These are phyloP conservation scores for Bibio marci DNA, from an alignment of 2,888 invertebrate genomes.

Conservation along the genomic window DNA sequence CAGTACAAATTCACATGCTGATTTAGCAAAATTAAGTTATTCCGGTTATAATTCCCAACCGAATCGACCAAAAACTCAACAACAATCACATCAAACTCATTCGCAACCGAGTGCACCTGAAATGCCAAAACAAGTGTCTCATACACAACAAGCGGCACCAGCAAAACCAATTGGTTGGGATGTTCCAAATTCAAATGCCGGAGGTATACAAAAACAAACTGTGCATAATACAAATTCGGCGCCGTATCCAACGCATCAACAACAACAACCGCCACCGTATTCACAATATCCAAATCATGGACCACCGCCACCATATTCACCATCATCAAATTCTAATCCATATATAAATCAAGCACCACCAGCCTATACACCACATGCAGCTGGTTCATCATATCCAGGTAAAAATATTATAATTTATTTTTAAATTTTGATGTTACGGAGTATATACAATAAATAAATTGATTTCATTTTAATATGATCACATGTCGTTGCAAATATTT, in stretches of 20 bases:
- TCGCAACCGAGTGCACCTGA: constrained; percentile 11
- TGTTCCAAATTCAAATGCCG: constrained; percentile 15
- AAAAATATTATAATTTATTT: neutral
- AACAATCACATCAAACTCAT: neutral
- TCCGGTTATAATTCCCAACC: constrained; percentile 24
- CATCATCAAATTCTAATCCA: constrained; percentile 16
- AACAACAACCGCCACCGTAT: constrained; percentile 5
- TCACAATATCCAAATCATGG: constrained; percentile 10
- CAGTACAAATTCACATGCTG: constrained; percentile 21
- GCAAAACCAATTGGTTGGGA: constrained; percentile 24
- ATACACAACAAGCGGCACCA: constrained; percentile 8
- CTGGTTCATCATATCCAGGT: constrained; percentile 1
- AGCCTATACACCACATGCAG: constrained; percentile 16
- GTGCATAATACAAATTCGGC: constrained; percentile 5
- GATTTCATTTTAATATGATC: too few relatives aligned
- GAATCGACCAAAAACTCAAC: constrained; percentile 17
- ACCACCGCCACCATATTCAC: constrained; percentile 7
- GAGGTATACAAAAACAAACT: neutral
- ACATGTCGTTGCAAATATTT: too few relatives aligned
- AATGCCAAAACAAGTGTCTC: neutral
- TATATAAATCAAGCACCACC: constrained; percentile 23
- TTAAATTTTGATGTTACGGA: constrained; percentile 13
- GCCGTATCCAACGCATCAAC: constrained; percentile 9
- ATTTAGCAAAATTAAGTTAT: constrained; percentile 24
- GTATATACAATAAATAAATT: too few relatives aligned